Conservation (phyloP, 2,113 vertebrate genomes). For the Mus pahari region DNA sequence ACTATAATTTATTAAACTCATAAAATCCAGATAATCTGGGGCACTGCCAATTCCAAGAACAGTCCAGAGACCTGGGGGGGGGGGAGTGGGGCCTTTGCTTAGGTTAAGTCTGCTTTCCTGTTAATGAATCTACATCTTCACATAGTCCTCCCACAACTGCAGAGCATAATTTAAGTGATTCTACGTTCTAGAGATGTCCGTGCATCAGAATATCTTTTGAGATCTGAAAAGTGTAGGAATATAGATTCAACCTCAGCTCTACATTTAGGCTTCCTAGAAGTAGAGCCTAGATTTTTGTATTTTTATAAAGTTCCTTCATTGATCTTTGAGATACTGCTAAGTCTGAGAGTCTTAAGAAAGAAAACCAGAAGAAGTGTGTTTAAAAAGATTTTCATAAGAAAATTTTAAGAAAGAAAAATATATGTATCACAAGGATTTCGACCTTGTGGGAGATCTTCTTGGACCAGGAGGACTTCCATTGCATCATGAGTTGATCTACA, state of each 20-base stretch:
- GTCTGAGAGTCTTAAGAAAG: neutral
- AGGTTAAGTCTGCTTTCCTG: neutral
- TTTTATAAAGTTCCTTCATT: slow-evolving; percentile 31
- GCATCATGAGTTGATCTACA: neutral
- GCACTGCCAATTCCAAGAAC: neutral
- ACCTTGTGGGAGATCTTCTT: neutral
- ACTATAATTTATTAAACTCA: neutral
- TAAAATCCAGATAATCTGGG: neutral
- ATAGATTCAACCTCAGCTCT: neutral
- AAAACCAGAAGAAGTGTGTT: neutral
- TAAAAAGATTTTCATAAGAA: too few species aligned
- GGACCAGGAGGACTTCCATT: neutral
- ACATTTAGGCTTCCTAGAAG: neutral
- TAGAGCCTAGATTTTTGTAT: neutral
- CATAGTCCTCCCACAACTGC: neutral
- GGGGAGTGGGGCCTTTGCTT: neutral
- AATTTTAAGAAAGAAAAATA: neutral
- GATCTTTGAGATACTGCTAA: neutral
- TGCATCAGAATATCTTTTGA: neutral
- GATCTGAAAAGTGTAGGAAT: neutral
- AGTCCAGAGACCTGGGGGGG: neutral
- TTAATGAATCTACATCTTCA: too few species aligned
- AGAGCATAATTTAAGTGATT: neutral
- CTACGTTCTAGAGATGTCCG: neutral
- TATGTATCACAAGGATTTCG: neutral